Base-by-base conservation (phyloP, 2,113 vertebrate genomes). In the Anser cygnoides region DNA sequence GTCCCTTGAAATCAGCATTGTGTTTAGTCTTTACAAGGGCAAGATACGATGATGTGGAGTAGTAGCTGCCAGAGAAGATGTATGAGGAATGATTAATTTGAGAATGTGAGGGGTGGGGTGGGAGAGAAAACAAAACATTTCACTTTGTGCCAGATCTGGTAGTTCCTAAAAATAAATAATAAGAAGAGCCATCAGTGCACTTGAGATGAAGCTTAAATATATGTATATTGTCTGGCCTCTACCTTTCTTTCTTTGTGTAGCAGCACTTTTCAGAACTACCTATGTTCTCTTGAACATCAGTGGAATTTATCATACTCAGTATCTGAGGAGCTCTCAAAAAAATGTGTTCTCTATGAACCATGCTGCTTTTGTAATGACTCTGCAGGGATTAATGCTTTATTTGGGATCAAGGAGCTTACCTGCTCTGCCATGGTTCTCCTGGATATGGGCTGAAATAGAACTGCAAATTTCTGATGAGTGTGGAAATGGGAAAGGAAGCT, bases 121-220 rank as follows among this genome's bases (percentile, higher is more conserved):
- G 23, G 49, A 71, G n/a, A 50, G 35, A 70, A 22, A 13, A 28
- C 20, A 29, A 58, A 79, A 70, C 14, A 4, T 4, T 67, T 74
- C 10, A 29, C 55, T 68, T 59, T 73, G 18, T 79, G 62, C 28
- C 23, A n/a, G 59, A 12, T 35, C 20, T 66, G 72, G 17, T 59
- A 76, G 31, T 39, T 81, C 28, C 17, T 63, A 58, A 52, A 70
- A 82, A 75, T 57, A 72, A 84, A 83, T 28, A 59, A 37, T 37
- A 59, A 37, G 7, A 49, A 16, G 39, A 76, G 22, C n/a, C 0
- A 0, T 22, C 20, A 16, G 7, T 70, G 18, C 16, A 22, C 2
- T 59, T 44, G 23, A 9, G 22, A 59, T 61, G 52, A 90, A 90
- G 18, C 20, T 71, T 23, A 23, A 65, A 62, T 26, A 16, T 37